Conservation (phyloP, 2,888 invertebrate species). For the Sericinus montela region DNA sequence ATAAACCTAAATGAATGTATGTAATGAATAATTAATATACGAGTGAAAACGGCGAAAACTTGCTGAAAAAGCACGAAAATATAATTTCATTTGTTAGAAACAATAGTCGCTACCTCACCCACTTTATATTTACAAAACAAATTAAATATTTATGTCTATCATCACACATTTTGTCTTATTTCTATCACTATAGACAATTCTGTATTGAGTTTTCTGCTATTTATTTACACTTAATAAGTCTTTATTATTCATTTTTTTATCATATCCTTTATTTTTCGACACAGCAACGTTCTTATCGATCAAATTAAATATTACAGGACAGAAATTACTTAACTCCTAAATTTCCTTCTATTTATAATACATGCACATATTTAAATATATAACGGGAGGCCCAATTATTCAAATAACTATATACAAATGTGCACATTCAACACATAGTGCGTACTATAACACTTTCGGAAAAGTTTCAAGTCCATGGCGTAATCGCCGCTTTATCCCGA, state of each 20-base stretch:
- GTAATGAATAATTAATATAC: too few species aligned
- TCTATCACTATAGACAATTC: constrained; percentile 7
- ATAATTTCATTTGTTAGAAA: too few species aligned
- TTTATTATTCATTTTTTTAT: too few species aligned
- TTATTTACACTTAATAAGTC: too few species aligned
- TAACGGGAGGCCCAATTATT: constrained; percentile 22
- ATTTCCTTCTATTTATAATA: not conserved
- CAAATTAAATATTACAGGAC: too few species aligned
- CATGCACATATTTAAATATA: constrained; percentile 18
- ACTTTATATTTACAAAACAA: constrained; percentile 25
- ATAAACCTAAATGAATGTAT: too few species aligned
- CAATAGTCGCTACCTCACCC: not conserved
- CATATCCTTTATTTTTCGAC: too few species aligned
- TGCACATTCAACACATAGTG: constrained; percentile 73
- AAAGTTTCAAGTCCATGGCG: constrained; percentile 59
- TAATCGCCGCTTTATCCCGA: constrained; percentile 60
- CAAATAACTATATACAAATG: constrained; percentile 56
- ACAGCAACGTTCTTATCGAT: too few species aligned
- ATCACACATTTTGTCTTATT: constrained; percentile 47
- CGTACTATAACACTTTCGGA: constrained; percentile 73
- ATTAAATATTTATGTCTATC: constrained; percentile 40
- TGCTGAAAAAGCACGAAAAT: too few species aligned
- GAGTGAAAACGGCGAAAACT: too few species aligned
- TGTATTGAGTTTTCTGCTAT: not conserved
- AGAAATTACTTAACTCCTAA: not conserved